Evolutionary conservation across 2,797 vertebrate genomes (phyloP), one percentile per base, ranked within the genome.

Genomic region (Acropternis orthonyx): DNA sequence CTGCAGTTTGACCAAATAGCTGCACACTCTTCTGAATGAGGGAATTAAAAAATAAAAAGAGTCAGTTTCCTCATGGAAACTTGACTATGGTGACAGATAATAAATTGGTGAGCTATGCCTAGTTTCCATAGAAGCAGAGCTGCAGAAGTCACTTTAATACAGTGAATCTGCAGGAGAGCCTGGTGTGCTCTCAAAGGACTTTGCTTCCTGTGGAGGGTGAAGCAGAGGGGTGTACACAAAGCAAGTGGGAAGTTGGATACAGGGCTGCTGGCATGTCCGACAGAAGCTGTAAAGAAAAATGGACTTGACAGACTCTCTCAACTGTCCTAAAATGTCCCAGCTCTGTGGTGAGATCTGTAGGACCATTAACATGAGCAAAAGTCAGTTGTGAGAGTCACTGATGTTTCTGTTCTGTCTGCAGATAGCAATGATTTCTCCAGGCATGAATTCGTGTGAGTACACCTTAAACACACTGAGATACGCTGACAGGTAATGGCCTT

Each of bases 351-450:
- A 78, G 34, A 71, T 37, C 30, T 87, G 48, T 28, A 66, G 26
- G 52, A 34, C 8, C 9, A 12, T 15, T 49, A 84, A 68, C 6
- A 9, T 24, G 14, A 92, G 28, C 32, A 71, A 18, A 86, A 79
- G n/a, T 37, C 71, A 87, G 34, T 46, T 16, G 8, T 48, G 27
- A 26, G 41, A 61, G n/a, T 92, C 32, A 68, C 46, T 73, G 49
- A 69, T 14, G 19, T 65, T 89, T 85, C 43, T 85, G 39, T 85
- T 94, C 87, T 95, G 80, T 92, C 97, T 96, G 58, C 97, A 99
- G 99, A 99, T 99, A 93, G 98, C 99, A 24, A 99, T 99, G 99
- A 99, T 99, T 94, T 99, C 99, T 59, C 99, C 99, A 14, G 98
- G 99, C 81, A 99, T 99, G 98, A 95, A 93, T 88, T 99, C 99